Base-by-base conservation (phyloP, 2,888 invertebrate genomes). In the Pocota personata region DNA sequence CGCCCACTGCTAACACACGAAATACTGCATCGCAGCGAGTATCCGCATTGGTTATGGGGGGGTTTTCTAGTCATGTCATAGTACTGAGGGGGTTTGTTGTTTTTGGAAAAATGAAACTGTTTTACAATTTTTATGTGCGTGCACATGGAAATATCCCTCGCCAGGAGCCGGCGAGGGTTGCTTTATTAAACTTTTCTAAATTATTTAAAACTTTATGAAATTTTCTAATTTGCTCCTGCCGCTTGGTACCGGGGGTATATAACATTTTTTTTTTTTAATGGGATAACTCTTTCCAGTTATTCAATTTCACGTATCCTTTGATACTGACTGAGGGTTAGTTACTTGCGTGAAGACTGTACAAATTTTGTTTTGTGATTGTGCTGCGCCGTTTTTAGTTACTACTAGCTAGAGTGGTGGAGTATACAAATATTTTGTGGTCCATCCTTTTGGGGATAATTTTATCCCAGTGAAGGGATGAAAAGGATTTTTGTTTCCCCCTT, bases 161-260 rank as follows among this genome's bases (percentile, higher is more conserved):
- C n/a, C 8, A 37, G 10, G 32, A 48, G 40, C 19, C 16, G 57
- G 37, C 37, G 40, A 4, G 66, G 58, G 55, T 69, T 69, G 50
- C 60, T 76, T 67, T 69, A 57, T 69, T 40, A 52, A 82, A 82
- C 35, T 62, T 80, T 84, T 43, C 35, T 43, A 75, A 80, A 84
- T 80, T 79, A 83, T 79, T 83, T 67, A 72, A 69, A 83, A 83
- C 72, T 84, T 80, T 84, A 80, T 80, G 69, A 80, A 75, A 64
- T 84, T 80, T 84, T 76, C 69, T 75, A 78, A 78, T 78, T 69
- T 69, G 48, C 19, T 48, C n/a, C n/a, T 40, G 37, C 37, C 32
- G 58, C 69, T 37, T 52, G 30, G 50, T 30, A 37, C 43, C 55
- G 62, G 62, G 52, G 72, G 62, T 43, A 21, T 58, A 14, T 16